Evolutionary conservation across 2,888 invertebrate genomes (phyloP), one percentile per base, ranked within the genome.

Genomic region (Papilio gigon): DNA sequence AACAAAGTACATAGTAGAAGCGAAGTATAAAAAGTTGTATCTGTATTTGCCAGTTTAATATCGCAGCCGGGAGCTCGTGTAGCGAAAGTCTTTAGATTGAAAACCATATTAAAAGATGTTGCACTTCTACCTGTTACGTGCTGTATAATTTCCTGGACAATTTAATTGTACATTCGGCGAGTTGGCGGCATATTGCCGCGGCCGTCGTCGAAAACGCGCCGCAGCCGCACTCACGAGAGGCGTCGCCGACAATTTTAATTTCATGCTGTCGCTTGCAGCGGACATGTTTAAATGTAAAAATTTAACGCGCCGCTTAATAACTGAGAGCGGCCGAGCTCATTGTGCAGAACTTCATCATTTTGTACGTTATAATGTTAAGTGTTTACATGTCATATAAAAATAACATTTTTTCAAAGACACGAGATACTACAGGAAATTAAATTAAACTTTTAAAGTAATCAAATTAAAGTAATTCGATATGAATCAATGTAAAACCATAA

Each of bases 261-360:
- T 65, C 65, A 42, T 27, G 65, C 42, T 65, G 58, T 65, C 65
- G 27, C 65, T 33, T 9, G 40, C 65, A 65, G 65, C 12, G 12
- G 37, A 30, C 58, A 63, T 35, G 30, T 63, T 47, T 33, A 27
- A 42, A 61, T 53, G 53, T 42, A 42, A 61, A 61, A 60, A 61
- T n/a, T 61, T 42, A 44, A 42, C 61, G 61, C 27, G 2, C 27
- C 40, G 42, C 40, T 61, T 17, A 44, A 42, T 61, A 40, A 61
- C 40, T 53, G n/a, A 53, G 53, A 53, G 53, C 0, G n/a, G 8
- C 53, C 30, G 30, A 53, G 53, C 9, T 53, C 17, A 53, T 53
- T 53, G 8, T 27, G 53, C 27, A 30, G 8, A 53, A 8, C 17
- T 17, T 30, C 17, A 0, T 27, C 14, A 17, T 42, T 17, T 3